Conservation (phyloP, 2,797 vertebrate genomes). For the Lagorchestes hirsutus region DNA sequence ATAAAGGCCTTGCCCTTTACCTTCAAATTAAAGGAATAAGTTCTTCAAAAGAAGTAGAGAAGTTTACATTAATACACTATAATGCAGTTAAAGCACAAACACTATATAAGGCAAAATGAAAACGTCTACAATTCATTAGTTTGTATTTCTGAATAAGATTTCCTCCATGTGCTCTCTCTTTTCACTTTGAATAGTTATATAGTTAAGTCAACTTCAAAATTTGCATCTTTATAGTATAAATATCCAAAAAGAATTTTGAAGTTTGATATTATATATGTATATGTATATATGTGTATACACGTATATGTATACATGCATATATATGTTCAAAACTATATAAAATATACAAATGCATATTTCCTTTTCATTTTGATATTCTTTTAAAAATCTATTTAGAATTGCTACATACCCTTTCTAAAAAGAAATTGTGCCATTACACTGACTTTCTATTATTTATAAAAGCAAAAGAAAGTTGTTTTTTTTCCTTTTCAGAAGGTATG, state of each 20-base stretch:
- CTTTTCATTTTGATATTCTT: not conserved
- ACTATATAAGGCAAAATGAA: slow-evolving; percentile 1
- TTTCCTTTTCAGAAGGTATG: not conserved
- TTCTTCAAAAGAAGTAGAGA: not conserved
- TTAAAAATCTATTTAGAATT: not conserved
- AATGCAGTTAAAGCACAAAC: not conserved
- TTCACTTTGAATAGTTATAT: not conserved
- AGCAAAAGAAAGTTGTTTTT: not conserved
- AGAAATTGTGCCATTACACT: not conserved
- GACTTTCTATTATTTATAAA: not conserved
- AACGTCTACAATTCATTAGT: slow-evolving; percentile 17
- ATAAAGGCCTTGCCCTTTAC: not conserved
- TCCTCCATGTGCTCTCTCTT: not conserved
- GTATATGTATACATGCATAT: not conserved
- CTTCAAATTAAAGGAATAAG: not conserved
- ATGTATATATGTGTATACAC: not conserved
- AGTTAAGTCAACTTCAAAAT: not conserved
- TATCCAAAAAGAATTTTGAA: not conserved
- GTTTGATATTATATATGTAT: not conserved
- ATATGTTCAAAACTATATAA: not conserved
- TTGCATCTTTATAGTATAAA: not conserved
- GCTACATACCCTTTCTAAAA: too few species aligned
- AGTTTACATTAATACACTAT: not conserved
- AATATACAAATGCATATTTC: not conserved
- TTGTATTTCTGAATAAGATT: not conserved